Conservation (phyloP, 2,888 invertebrate species). For the Nowickia ferox region DNA sequence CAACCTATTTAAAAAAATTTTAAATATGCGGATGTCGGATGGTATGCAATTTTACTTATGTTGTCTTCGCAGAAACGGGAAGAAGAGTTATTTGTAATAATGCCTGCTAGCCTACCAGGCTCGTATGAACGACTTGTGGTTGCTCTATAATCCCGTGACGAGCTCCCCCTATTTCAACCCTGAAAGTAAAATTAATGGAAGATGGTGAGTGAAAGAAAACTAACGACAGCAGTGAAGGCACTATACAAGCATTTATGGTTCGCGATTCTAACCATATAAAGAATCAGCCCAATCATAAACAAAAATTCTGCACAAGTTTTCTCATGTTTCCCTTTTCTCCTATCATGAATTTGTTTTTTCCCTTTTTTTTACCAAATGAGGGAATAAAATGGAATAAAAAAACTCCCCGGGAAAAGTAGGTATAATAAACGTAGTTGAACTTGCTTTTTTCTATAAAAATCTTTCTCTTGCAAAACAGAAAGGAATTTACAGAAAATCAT, state of each 20-base stretch:
- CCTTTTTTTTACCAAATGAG: too few relatives aligned
- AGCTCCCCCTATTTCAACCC: slow-evolving; percentile 51
- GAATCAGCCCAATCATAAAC: too few relatives aligned
- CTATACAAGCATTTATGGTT: too few relatives aligned
- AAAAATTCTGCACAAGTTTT: too few relatives aligned
- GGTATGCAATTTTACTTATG: neutral
- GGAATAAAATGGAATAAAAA: too few relatives aligned
- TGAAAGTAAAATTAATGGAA: slow-evolving; percentile 61
- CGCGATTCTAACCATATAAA: slow-evolving; percentile 7
- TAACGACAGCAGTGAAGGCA: slow-evolving; percentile 18
- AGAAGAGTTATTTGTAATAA: slow-evolving; percentile 23
- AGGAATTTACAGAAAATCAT: too few relatives aligned
- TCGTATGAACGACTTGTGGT: slow-evolving; percentile 64
- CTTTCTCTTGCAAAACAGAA: too few relatives aligned
- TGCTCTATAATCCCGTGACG: slow-evolving; percentile 56
- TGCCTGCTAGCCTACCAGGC: slow-evolving; percentile 62
- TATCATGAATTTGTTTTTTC: too few relatives aligned
- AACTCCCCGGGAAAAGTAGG: too few relatives aligned
- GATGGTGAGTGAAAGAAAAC: slow-evolving; percentile 54
- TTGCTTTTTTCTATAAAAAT: too few relatives aligned
- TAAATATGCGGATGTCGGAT: slow-evolving; percentile 28
- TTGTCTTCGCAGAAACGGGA: neutral
- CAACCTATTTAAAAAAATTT: slow-evolving; percentile 49
- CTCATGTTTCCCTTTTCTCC: too few relatives aligned
- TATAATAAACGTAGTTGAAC: too few relatives aligned